Percentiles rank a stretch among this genome's conserved stretches.
Conservation (phyloP, 1,140 invertebrate genomes). For the Pristionchus pacificus region DNA sequence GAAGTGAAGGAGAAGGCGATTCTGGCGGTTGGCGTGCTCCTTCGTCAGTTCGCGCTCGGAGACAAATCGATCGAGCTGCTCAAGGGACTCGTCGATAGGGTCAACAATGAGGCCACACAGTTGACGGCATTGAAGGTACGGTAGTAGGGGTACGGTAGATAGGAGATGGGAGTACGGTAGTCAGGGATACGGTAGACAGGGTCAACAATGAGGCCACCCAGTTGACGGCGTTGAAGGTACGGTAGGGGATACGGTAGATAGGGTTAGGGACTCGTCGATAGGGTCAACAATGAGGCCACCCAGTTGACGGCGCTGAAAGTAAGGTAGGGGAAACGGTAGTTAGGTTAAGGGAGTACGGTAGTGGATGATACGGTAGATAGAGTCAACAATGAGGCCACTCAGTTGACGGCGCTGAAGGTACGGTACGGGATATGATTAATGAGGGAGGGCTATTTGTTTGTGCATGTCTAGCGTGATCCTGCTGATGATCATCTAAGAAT, state of each 20-base stretch:
- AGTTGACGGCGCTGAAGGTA: conserved; percentile 85
- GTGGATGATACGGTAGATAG: too few relatives aligned
- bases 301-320: conserved; percentile 84
- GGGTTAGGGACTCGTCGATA: too few relatives aligned
- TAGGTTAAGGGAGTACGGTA: too few relatives aligned
- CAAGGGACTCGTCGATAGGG: conserved; percentile 85
- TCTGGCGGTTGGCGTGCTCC: conserved; percentile 9
- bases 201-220: conserved; percentile 91
- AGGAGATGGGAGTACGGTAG: too few relatives aligned
- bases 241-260: too few relatives aligned
- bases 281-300: conserved; percentile 90
- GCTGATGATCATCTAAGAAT: too few relatives aligned
- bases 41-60: conserved; percentile 18
- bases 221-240: conserved; percentile 83
- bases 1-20: conserved; percentile 36
- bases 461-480: too few relatives aligned
- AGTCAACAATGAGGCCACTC: conserved; percentile 88
- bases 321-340: too few relatives aligned
- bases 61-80: conserved; percentile 58
- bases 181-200: too few relatives aligned
- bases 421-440: too few relatives aligned
- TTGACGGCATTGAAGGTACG: conserved; percentile 83
- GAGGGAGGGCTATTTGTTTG: too few relatives aligned
- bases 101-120: conserved; percentile 91
- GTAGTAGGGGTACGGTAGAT: too few relatives aligned